Evolutionary conservation across 2,888 invertebrate species (phyloP), one percentile per base, ranked within the genome.

Genomic region (Amphipyra berbera): DNA sequence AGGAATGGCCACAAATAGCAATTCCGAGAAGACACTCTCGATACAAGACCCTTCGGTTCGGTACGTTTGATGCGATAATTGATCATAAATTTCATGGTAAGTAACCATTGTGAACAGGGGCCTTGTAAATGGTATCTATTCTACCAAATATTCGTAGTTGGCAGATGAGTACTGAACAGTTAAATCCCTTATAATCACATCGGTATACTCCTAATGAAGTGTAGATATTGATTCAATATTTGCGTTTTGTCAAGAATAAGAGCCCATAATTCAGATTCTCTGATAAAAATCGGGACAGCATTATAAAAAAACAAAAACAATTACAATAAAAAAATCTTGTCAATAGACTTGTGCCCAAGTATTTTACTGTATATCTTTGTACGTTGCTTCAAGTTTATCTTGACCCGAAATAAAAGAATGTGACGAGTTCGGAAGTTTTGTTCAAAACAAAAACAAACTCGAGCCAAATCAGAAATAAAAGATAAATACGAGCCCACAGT

Each of bases 401-500:
- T 53, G 60, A 66, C 58, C 55, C 66, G 35, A 49, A 55, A 64
- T 57, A 70, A 72, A 67, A 49, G 35, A 59, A 69, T 69, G 53
- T 46, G 44, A 61, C 54, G 61, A 72, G 76, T 60, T 64, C n/a
- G 42, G 45, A 50, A 47, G 21, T 57, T 52, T 61, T 55, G 49
- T 61, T 59, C 37, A 52, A 73, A 76, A 76, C 70, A 64, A 64
- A 71, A 67, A 73, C 59, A 56, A 67, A 63, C 67, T 61, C 59
- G 33, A 10, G n/a, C 59, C 50, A 64, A 70, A 64, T 76, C 47
- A 58, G 57, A 65, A 74, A 74, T 74, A 74, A 62, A 74, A 76
- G 66, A 74, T 72, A 74, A 76, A 74, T 71, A 62, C 62, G 75
- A 74, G n/a, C 59, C 65, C 72, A 58, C 44, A 68, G 46, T 76